Evolutionary conservation across 2,888 invertebrate species (phyloP).

Genomic region (Apoda limacodes): DNA sequence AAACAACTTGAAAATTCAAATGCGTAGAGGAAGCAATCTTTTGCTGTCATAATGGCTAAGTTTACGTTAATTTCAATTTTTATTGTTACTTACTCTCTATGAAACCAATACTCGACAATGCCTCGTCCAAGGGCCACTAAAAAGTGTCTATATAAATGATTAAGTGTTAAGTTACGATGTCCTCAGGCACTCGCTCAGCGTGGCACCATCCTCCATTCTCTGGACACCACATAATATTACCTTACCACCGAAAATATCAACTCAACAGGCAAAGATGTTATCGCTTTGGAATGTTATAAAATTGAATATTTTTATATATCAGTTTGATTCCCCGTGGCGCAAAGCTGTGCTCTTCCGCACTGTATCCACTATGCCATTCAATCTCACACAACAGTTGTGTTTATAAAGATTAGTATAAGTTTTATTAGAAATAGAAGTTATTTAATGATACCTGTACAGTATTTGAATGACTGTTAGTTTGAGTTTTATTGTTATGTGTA

Average conservation of each 20-base stretch:
- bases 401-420: slow-evolving; percentile 43
- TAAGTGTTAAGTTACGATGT: slow-evolving; percentile 66
- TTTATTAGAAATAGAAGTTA: slow-evolving; percentile 64
- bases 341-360: slow-evolving; percentile 36
- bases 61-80: too few species aligned
- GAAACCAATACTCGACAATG: slow-evolving; percentile 24
- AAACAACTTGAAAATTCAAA: too few species aligned
- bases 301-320: slow-evolving; percentile 66
- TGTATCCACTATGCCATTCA: slow-evolving; percentile 24
- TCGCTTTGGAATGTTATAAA: slow-evolving; percentile 63
- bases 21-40: too few species aligned
- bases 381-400: slow-evolving; percentile 24
- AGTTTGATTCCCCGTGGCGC: slow-evolving; percentile 45
- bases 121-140: slow-evolving; percentile 35
- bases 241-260: slow-evolving; percentile 67
- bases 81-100: background rate
- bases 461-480: slow-evolving; percentile 35
- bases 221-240: slow-evolving; percentile 53
- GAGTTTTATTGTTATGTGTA: slow-evolving; percentile 32
- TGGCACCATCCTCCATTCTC: slow-evolving; percentile 54
- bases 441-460: slow-evolving; percentile 60
- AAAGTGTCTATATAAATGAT: slow-evolving; percentile 62
- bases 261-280: slow-evolving; percentile 64
- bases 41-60: too few species aligned
- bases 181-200: slow-evolving; percentile 53